These are phyloP conservation scores for Cacatua alba DNA, from an alignment of 2,113 vertebrate species.

Conservation along the genomic window DNA sequence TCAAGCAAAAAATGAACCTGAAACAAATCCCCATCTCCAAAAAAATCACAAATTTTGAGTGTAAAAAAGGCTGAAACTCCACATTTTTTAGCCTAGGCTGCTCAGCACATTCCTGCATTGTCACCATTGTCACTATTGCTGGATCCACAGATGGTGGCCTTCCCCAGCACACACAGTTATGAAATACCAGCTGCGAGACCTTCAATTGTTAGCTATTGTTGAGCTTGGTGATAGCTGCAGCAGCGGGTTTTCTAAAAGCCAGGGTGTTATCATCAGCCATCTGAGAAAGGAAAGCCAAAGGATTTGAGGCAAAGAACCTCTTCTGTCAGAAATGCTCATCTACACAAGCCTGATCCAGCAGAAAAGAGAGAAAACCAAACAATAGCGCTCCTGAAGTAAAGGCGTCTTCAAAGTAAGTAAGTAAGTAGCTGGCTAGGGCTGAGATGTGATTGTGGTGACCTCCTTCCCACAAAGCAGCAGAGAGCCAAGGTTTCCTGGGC, in stretches of 20 bases:
- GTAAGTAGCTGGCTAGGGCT: not conserved
- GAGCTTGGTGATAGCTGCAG: conserved; percentile 11
- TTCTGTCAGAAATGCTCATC: not conserved
- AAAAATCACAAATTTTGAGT: not conserved
- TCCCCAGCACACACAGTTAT: not conserved
- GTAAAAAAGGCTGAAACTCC: not conserved
- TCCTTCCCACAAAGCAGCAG: not conserved
- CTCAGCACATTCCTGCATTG: not conserved
- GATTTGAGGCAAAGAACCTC: not conserved
- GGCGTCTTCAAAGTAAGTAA: not conserved
- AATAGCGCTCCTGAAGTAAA: not conserved
- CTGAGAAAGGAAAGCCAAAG: not conserved
- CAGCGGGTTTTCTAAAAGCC: conserved; percentile 21
- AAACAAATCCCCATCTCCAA: not conserved
- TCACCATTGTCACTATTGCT: not conserved
- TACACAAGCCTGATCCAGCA: not conserved
- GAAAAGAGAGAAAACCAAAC: not conserved
- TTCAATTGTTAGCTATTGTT: not conserved
- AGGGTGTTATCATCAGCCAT: not conserved
- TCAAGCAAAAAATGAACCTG: not conserved
- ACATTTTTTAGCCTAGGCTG: not conserved
- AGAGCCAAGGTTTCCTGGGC: not conserved
- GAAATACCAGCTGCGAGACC: conserved; percentile 32
- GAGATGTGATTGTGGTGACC: not conserved
- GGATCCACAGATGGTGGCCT: conserved; percentile 32